phyloP scores from a whole-genome alignment of 2,888 invertebrate genomes.

The Acrobasis suavella region DNA sequence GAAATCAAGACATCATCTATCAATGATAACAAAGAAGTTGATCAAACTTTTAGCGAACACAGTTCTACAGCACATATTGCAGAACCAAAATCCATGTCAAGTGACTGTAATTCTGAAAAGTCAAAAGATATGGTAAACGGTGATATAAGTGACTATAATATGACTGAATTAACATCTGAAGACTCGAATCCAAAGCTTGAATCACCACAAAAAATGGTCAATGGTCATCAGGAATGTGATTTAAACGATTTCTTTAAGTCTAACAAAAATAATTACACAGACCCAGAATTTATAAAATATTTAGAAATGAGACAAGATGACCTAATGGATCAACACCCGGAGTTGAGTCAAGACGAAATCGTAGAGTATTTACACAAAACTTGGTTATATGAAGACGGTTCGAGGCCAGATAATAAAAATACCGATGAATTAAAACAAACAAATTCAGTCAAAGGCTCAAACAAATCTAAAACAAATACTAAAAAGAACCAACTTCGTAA shows the following conservation, averaged over 20 bases:
- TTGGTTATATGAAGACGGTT: constrained; percentile 42
- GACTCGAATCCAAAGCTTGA: background rate
- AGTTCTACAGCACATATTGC: background rate
- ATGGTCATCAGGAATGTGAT: background rate
- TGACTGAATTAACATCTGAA: background rate
- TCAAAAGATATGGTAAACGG: background rate
- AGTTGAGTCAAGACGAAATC: constrained; percentile 48
- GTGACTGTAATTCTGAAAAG: background rate
- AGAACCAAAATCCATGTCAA: background rate
- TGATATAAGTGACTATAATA: background rate
- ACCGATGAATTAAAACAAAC: background rate
- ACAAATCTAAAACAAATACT: background rate
- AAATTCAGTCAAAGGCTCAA: background rate
- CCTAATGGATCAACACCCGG: constrained; percentile 55
- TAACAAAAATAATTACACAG: background rate
- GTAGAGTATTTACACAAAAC: constrained; percentile 51
- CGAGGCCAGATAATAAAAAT: constrained; percentile 19
- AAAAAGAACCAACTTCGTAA: constrained; percentile 5
- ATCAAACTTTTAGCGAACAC: background rate
- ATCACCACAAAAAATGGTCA: background rate
- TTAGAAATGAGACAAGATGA: constrained; percentile 51
- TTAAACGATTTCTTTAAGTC: background rate
- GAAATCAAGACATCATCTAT: background rate
- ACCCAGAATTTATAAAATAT: constrained; percentile 52
- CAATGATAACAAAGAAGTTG: background rate